Base-by-base conservation (phyloP, 2,797 vertebrate genomes). In the Chaunax sp. region DNA sequence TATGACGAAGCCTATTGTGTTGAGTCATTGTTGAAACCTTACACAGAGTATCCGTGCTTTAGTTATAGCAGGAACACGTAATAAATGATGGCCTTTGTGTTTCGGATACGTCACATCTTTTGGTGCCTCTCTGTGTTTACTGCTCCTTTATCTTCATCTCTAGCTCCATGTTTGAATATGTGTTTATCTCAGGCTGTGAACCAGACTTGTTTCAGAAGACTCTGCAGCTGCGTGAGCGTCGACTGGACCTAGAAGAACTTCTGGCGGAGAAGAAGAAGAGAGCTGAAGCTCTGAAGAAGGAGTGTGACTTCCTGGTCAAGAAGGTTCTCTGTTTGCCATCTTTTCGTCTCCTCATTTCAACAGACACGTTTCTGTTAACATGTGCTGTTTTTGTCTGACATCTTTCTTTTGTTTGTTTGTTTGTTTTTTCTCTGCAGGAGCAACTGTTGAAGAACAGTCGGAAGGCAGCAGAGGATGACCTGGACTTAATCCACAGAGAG, bases 401-500 rank as follows among this genome's bases (percentile, higher is more conserved):
- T 35, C 33, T 1, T 35, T 35, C 12, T 35, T 4, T 30, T 30
- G 19, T 19, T 41, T 26, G 11, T 61, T 20, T n/a, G 0, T 37
- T 19, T 19, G 25, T 40, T 35, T 10, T 6, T 15, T 18, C 16
- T 47, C 69, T 83, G 33, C 87, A 99, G 98, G 89, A 89, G 33
- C 96, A 95, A 90, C 23, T 40, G 0, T 74, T 95, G 51, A 93
- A 49, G 46, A 23, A 49, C 52, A 93, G 69, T 49, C 88, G 94
- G 54, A 86, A 89, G 5, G 75, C 73, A 0, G 91, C 91, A 1
- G 92, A 95, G 67, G 86, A 66, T 0, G 92, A 95, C 19, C 82
- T 98, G 76, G 96, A 98, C 77, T 82, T 93, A n/a, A 92, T 96
- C 63, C 94, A 96, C 70, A 90, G 94, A 74, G 96, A 98, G 89